Conservation (phyloP, 2,888 invertebrate genomes). For the Polydrusus cervinus region DNA sequence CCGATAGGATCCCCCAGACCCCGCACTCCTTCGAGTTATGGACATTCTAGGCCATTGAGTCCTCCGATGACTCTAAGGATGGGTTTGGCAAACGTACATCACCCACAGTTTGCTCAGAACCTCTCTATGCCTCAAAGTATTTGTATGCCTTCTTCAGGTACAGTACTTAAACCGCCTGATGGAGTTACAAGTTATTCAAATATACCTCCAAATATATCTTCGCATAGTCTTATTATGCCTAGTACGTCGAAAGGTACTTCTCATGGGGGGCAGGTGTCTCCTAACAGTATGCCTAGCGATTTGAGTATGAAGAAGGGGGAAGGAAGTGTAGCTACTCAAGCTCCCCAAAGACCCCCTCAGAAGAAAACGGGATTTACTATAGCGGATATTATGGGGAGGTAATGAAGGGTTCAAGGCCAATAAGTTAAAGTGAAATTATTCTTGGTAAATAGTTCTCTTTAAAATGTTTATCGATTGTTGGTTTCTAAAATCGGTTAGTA, state of each 20-base stretch:
- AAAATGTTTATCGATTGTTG: too few species aligned
- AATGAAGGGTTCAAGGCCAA: constrained; percentile 61
- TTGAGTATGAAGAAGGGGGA: constrained; percentile 70
- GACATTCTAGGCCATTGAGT: constrained; percentile 66
- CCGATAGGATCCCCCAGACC: constrained; percentile 60
- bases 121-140: constrained; percentile 61
- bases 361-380: constrained; percentile 90
- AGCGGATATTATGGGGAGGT: constrained; percentile 93
- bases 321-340: constrained; percentile 24
- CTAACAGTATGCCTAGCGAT: constrained; percentile 66
- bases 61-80: constrained; percentile 66
- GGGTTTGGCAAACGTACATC: constrained; percentile 47
- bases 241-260: constrained; percentile 51
- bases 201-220: constrained; percentile 18
- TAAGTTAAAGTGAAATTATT: too few species aligned
- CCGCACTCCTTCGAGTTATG: constrained; percentile 54
- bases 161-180: constrained; percentile 69
- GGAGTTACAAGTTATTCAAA: constrained; percentile 29
- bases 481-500: too few species aligned
- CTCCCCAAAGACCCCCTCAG: constrained; percentile 71
- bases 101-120: constrained; percentile 59
- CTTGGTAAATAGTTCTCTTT: too few species aligned
- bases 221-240: constrained; percentile 37
- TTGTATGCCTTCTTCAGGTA: constrained; percentile 58
- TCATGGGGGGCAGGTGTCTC: constrained; percentile 46